A percentile compares a stretch with the other conserved stretches of the same genome.
Evolutionary conservation across 2,113 vertebrate species (phyloP).

Genomic region (Brachyistius frenatus): DNA sequence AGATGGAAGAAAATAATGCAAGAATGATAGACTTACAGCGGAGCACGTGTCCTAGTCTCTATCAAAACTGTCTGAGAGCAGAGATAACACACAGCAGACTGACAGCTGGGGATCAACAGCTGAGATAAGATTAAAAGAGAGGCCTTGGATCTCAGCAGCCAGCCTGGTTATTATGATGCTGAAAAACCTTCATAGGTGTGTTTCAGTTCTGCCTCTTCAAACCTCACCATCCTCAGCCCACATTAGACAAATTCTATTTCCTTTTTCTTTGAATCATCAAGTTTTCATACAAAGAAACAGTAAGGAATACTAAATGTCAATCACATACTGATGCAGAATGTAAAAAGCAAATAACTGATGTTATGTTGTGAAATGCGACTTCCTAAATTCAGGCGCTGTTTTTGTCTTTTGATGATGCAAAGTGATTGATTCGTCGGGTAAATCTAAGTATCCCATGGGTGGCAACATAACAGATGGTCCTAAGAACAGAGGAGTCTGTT

Average conservation of each 20-base stretch:
- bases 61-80: slow-evolving; percentile 24
- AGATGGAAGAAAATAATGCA: slow-evolving; percentile 1
- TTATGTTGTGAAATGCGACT: neutral
- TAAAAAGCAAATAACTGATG: slow-evolving; percentile 1
- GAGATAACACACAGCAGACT: slow-evolving; percentile 44
- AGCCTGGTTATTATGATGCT: slow-evolving; percentile 38
- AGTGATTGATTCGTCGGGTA: slow-evolving; percentile 42
- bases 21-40: slow-evolving; percentile 13
- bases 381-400: slow-evolving; percentile 18
- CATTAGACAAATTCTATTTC: slow-evolving; percentile 8
- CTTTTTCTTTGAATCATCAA: neutral
- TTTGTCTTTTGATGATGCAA: slow-evolving; percentile 39
- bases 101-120: slow-evolving; percentile 51
- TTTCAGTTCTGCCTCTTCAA: neutral
- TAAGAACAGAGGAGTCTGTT: slow-evolving; percentile 36
- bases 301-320: neutral
- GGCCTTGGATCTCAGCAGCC: slow-evolving; percentile 33
- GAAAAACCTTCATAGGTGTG: slow-evolving; percentile 32
- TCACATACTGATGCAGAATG: neutral
- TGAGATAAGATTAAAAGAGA: slow-evolving; percentile 57
- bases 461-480: slow-evolving; percentile 59
- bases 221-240: neutral
- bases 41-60: slow-evolving; percentile 16
- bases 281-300: neutral
- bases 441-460: slow-evolving; percentile 51